Base-by-base conservation (phyloP, 92 coral and sea anemone genomes). In the Anthopleura xanthogrammica region DNA sequence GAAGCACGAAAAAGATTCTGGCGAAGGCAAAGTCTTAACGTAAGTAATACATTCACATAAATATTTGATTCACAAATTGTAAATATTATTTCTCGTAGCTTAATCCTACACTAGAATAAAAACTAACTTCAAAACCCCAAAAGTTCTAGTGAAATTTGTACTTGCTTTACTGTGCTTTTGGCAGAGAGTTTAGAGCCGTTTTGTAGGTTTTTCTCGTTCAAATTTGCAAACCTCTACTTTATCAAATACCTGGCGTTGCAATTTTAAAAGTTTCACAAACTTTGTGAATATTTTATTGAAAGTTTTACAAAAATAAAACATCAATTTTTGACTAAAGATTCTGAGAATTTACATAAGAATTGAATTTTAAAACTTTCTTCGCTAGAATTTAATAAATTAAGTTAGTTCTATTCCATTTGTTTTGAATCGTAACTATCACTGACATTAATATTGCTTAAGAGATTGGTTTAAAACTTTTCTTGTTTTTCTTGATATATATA, bases 1-100 rank as follows among this genome's bases (percentile, higher is more conserved):
- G 60, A 83, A 71, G 20, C 86, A 72, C 40, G 92, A 89, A 36
- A 85, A 72, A 29, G 79, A 79, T 8, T 66, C 79, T 1, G 75
- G 86, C 42, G 73, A 75, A 41, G 86, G 86, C 22, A 75, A 24
- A 75, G 79, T n/a, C 48, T 60, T 56, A 11, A 29, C 86, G 86
- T 83, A 83, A 83, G 86, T 83, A 20, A 62, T 62, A 62, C 19
- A 19, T 20, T 4, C 11, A 20, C 9, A n/a, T 16, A 20, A 62
- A 62, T 23, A 20, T 62, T 20, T 62, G 70, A 79, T 57, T n/a
- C 70, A 17, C 22, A 20, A 62, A 19, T 62, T 5, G 70, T 62
- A 19, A 62, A 17, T 62, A 12, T 62, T 19, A 1, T 68, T 68
- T 68, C 42, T 68, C 29, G 42, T 54, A 54, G 3, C 7, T 11